Percentiles rank a stretch among this genome's conserved stretches.
These are phyloP conservation scores for Pinctada fucata DNA, from an alignment of 2,888 invertebrate genomes.

Conservation along the genomic window DNA sequence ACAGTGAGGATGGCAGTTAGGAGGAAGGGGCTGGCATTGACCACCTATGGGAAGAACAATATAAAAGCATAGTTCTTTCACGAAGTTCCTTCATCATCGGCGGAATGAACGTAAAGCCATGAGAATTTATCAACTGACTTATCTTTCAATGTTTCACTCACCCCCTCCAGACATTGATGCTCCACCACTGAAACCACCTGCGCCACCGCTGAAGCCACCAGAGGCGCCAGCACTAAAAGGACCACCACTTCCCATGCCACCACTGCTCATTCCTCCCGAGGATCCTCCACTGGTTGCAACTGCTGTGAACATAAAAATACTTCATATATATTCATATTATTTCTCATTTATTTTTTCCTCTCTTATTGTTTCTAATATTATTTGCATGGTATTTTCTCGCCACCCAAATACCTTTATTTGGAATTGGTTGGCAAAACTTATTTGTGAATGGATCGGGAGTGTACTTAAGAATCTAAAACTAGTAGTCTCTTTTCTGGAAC, in stretches of 20 bases:
- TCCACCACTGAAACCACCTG: slow-evolving; percentile 20
- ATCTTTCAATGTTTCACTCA: background rate
- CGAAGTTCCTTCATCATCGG: no score
- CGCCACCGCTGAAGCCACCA: slow-evolving; percentile 33
- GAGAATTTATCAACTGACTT: no score
- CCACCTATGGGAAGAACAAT: slow-evolving; percentile 12
- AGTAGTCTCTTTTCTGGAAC: no score
- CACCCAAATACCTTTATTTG: background rate
- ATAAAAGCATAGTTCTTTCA: no score
- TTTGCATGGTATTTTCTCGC: no score
- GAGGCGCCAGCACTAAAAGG: slow-evolving; percentile 35
- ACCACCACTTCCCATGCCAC: slow-evolving; percentile 26
- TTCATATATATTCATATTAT: background rate
- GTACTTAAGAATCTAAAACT: no score
- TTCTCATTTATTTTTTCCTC: no score
- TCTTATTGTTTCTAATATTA: no score
- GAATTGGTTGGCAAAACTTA: background rate
- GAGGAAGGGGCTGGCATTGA: slow-evolving; percentile 47
- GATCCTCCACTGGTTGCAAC: slow-evolving; percentile 17
- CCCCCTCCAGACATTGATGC: slow-evolving; percentile 17
- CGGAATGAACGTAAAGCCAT: background rate
- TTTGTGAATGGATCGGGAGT: no score
- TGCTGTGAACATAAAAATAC: background rate
- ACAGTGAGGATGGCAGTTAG: slow-evolving; percentile 54
- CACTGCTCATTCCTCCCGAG: slow-evolving; percentile 28